Conservation (phyloP, 2,888 invertebrate species). For the Eremobia ochroleuca region DNA sequence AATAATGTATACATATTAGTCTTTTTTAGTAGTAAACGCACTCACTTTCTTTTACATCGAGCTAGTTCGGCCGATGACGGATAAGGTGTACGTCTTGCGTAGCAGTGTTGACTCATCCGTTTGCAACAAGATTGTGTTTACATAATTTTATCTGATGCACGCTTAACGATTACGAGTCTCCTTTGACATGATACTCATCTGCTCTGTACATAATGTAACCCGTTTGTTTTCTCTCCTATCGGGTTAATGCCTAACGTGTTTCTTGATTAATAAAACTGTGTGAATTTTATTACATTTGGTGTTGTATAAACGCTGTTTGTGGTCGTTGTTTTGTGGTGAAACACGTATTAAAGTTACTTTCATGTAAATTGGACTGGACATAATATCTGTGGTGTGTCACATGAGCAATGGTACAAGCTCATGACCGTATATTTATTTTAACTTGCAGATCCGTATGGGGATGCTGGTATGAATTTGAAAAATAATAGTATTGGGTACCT, state of each 20-base stretch:
- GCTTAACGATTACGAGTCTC: constrained; percentile 62
- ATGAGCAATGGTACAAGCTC: background rate
- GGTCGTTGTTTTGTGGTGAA: constrained; percentile 3
- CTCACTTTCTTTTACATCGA: background rate
- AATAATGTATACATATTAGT: too few relatives aligned
- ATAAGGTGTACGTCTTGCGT: background rate
- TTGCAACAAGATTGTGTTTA: constrained; percentile 66
- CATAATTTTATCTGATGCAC: constrained; percentile 69
- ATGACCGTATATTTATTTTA: background rate
- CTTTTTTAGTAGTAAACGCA: background rate
- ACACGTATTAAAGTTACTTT: constrained; percentile 16
- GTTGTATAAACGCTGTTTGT: constrained; percentile 7
- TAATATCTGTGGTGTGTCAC: background rate
- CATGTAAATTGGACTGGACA: constrained; percentile 10
- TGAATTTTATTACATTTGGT: constrained; percentile 22
- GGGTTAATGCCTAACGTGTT: constrained; percentile 23
- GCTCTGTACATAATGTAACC: constrained; percentile 43
- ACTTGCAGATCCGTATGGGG: too few relatives aligned
- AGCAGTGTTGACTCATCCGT: constrained; percentile 56
- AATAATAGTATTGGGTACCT: too few relatives aligned
- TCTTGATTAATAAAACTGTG: constrained; percentile 51
- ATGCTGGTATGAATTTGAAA: background rate
- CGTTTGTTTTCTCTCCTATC: constrained; percentile 60
- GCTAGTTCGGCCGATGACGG: background rate
- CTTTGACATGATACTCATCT: constrained; percentile 68